A percentile compares a stretch with the other conserved stretches of the same genome.
phyloP scores from a whole-genome alignment of 2,888 invertebrate species.

The Podabrus alpinus region DNA sequence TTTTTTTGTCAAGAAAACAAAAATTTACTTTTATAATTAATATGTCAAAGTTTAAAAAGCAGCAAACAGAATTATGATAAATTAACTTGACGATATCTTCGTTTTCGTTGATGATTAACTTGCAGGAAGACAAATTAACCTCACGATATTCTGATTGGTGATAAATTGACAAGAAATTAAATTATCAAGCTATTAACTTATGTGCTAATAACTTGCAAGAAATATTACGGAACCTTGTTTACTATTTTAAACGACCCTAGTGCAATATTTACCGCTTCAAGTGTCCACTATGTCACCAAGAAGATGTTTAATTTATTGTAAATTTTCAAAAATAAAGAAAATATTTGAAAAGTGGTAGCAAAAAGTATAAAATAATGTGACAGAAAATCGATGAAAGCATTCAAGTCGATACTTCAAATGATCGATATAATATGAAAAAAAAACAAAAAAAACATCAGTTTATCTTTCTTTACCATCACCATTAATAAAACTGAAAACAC shows the following conservation, averaged over 20 bases:
- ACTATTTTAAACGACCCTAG: background rate
- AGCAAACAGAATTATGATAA: constrained; percentile 1
- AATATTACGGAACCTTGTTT: background rate
- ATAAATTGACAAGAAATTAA: constrained; percentile 3
- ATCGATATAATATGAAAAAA: background rate
- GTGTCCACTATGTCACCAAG: background rate
- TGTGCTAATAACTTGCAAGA: background rate
- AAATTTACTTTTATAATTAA: background rate
- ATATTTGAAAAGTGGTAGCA: background rate
- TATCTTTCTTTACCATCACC: constrained; percentile 11
- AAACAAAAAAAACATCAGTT: background rate
- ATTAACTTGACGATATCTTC: background rate
- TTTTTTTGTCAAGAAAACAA: background rate
- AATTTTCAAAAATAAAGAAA: background rate
- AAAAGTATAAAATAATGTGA: background rate
- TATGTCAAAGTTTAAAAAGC: background rate
- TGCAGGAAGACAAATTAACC: background rate
- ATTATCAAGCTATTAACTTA: background rate
- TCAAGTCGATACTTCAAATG: background rate
- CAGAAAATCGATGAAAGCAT: background rate
- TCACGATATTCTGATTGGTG: constrained; percentile 3
- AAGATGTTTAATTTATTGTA: background rate
- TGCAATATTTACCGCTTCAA: background rate
- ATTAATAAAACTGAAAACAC: constrained; percentile 37
- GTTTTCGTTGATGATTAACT: constrained; percentile 1